phyloP scores from a whole-genome alignment of 1,140 invertebrate genomes.

The Cotesia vestalis region DNA sequence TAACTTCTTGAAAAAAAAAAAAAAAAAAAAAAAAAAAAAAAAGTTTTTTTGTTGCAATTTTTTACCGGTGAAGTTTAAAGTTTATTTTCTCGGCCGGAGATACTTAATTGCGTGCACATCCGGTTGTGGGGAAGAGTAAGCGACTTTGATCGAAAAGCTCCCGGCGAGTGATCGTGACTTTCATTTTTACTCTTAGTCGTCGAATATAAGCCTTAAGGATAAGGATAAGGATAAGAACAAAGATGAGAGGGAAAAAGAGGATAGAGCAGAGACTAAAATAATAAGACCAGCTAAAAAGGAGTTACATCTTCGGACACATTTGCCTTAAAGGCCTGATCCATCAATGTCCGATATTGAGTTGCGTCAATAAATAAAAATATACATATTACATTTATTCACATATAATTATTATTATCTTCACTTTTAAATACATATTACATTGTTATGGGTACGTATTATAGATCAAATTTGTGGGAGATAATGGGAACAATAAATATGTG shows the following conservation, averaged over 20 bases:
- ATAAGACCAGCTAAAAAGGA: conserved; percentile 1
- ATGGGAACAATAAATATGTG: too few relatives aligned
- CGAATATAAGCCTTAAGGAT: conserved; percentile 7
- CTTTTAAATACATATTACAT: background rate
- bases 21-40: background rate
- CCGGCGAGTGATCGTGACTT: conserved; percentile 25
- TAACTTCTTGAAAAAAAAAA: too few relatives aligned
- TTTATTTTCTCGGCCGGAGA: background rate
- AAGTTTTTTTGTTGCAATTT: conserved; percentile 14
- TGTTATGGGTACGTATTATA: background rate
- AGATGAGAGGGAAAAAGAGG: background rate
- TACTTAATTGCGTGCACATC: conserved; percentile 30
- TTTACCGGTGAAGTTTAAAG: background rate
- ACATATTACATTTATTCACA: too few relatives aligned
- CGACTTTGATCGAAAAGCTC: conserved; percentile 30
- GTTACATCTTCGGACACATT: conserved; percentile 14
- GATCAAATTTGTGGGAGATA: too few relatives aligned
- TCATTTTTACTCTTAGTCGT: conserved; percentile 20
- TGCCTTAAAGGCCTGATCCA: conserved; percentile 19
- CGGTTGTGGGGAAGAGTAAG: background rate
- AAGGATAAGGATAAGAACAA: background rate
- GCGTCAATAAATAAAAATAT: conserved; percentile 13
- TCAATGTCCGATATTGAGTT: conserved; percentile 23
- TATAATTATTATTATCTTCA: conserved; percentile 5
- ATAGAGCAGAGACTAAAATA: background rate